Conservation (phyloP, 2,888 invertebrate genomes). For the Trichacis sp. region DNA sequence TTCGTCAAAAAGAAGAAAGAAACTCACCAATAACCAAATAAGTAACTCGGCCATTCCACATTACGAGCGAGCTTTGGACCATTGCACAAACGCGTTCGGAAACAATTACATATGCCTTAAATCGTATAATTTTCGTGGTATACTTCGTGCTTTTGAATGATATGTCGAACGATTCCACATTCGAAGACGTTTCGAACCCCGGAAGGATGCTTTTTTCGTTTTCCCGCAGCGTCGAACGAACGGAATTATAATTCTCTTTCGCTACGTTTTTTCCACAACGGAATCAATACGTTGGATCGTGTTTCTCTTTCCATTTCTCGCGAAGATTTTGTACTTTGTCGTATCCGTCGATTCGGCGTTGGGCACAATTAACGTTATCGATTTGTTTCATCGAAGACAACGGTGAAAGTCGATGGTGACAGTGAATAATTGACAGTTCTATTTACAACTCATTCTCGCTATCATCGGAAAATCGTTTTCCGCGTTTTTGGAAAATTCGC, state of each 20-base stretch:
- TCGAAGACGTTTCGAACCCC: constrained; percentile 37
- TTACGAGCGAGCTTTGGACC: constrained; percentile 45
- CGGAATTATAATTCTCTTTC: constrained; percentile 30
- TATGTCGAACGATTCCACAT: constrained; percentile 58
- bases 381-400: constrained; percentile 36
- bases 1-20: constrained; percentile 16
- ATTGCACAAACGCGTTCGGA: constrained; percentile 2
- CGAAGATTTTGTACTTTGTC: constrained; percentile 67
- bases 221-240: constrained; percentile 12
- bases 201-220: constrained; percentile 43
- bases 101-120: constrained; percentile 31
- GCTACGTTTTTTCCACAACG: constrained; percentile 49
- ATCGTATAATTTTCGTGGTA: constrained; percentile 66
- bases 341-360: constrained; percentile 49
- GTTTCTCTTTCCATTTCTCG: constrained; percentile 40
- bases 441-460: not conserved
- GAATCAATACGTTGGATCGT: constrained; percentile 56
- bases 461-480: too few species aligned
- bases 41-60: constrained; percentile 42
- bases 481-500: too few species aligned
- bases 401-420: constrained; percentile 7
- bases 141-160: constrained; percentile 64
- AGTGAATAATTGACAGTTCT: not conserved
- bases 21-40: constrained; percentile 7
- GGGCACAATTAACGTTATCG: constrained; percentile 49